Percentiles rank a stretch among this genome's conserved stretches.
Evolutionary conservation across 2,888 invertebrate genomes (phyloP).

Genomic region (Morpho helenor): DNA sequence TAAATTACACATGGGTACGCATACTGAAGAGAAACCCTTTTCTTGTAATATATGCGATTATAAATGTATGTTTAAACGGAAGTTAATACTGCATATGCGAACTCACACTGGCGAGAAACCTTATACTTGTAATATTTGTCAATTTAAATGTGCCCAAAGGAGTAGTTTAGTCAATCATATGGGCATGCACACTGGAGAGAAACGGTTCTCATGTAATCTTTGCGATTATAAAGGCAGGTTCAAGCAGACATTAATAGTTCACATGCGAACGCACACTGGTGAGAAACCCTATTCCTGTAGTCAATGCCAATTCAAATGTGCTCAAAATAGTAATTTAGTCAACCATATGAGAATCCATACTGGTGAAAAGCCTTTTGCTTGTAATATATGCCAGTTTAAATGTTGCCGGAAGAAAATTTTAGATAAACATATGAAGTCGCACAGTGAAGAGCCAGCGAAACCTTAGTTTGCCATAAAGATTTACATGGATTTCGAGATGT

Average conservation of each 20-base stretch:
- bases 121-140: constrained; percentile 4
- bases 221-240: neutral
- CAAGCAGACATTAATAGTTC: neutral
- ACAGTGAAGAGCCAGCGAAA: no score
- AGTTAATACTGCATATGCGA: neutral
- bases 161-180: constrained; percentile 1
- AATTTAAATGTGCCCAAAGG: neutral
- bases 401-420: no score
- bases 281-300: neutral
- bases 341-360: no score
- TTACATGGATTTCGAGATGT: no score
- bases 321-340: no score
- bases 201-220: constrained; percentile 7
- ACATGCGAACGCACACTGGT: neutral
- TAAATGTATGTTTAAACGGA: neutral
- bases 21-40: constrained; percentile 24
- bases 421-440: no score
- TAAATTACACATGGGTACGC: constrained; percentile 23
- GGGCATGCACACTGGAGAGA: constrained; percentile 4
- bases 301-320: no score
- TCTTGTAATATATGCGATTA: constrained; percentile 23
- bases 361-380: no score
- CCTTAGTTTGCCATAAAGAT: no score
- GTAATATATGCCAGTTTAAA: no score
- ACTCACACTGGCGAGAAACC: constrained; percentile 8